A percentile compares a stretch with the other conserved stretches of the same genome.
phyloP scores from a whole-genome alignment of 2,113 vertebrate genomes.

The Cricetomys ansorgei region DNA sequence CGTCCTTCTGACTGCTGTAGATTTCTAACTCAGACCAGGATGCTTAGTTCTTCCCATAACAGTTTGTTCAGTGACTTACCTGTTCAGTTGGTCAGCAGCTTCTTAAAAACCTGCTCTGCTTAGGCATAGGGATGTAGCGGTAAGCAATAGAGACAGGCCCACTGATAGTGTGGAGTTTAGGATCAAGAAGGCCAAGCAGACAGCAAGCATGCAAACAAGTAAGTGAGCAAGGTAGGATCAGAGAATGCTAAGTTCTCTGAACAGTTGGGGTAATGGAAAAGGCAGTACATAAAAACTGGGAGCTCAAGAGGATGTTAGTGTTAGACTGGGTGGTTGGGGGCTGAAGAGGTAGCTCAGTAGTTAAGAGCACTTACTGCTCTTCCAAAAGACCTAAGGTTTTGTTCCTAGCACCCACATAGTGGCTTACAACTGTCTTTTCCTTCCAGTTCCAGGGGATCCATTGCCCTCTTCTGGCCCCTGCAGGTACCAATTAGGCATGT shows the following conservation, averaged over 20 bases:
- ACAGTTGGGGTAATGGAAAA: background rate
- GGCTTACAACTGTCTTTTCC: background rate
- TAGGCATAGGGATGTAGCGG: background rate
- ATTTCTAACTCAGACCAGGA: background rate
- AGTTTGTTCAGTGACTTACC: background rate
- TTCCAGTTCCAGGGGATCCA: background rate
- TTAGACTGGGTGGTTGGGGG: background rate
- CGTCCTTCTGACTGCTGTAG: background rate
- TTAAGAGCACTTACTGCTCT: background rate
- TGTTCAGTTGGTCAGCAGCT: background rate
- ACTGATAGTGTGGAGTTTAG: background rate
- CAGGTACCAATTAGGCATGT: background rate
- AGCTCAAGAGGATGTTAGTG: background rate
- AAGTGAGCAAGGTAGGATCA: background rate
- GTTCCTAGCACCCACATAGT: background rate
- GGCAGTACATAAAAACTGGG: background rate
- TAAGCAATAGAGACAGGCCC: background rate
- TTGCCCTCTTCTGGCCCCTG: background rate
- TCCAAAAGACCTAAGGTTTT: background rate
- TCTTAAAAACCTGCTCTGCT: slow-evolving; percentile 4
- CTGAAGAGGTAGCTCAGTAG: too few species aligned
- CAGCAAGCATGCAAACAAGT: background rate
- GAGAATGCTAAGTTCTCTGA: background rate
- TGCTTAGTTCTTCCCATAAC: background rate
- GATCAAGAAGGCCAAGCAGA: background rate